Base-by-base conservation (phyloP, 2,113 vertebrate genomes). In the Amphiprion ocellaris region DNA sequence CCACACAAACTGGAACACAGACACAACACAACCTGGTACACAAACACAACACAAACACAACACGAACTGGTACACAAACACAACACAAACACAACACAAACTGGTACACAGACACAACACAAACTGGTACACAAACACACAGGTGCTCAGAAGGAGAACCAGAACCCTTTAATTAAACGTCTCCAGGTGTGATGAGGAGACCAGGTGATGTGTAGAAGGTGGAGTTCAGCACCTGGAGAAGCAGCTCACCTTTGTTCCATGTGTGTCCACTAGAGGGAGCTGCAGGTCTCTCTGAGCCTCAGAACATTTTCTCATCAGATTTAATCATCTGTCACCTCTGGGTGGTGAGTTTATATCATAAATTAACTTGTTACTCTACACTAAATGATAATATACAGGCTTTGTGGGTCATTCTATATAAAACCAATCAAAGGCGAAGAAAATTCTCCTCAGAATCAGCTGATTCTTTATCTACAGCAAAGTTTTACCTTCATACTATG, bases 171-270 rank as follows among this genome's bases (percentile, higher is more conserved):
- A 26, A 23, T 5, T 6, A 7, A 30, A 41, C 1, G 4, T 4
- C 16, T 47, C 16, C 44, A 59, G 65, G 39, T 37, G 33, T 66
- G 30, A 53, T 30, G 23, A 69, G 30, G 10, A 53, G 28, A 30
- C 30, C 4, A 30, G 46, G 16, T 17, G 46, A 47, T 19, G 7
- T 9, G 49, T 8, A 19, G 16, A 50, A 17, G 16, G 6, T 17
- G 16, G 17, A 17, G 19, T 5, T 11, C n/a, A 10, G 15, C 60
- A 81, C 82, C 84, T 85, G 78, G 3, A 1, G 64, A 0, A 24
- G 33, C 33, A 5, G 61, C 81, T 80, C 85, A 92, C 90, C 89
- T 89, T 81, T 89, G 89, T 83, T 82, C 79, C 55, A 14, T 1
- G 3, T 63, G 4, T 19, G 0, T 61, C 85, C 89, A 87, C 82